A percentile compares a stretch with the other conserved stretches of the same genome.
Conservation (phyloP, 2,797 vertebrate genomes). For the Xyrichtys novacula region DNA sequence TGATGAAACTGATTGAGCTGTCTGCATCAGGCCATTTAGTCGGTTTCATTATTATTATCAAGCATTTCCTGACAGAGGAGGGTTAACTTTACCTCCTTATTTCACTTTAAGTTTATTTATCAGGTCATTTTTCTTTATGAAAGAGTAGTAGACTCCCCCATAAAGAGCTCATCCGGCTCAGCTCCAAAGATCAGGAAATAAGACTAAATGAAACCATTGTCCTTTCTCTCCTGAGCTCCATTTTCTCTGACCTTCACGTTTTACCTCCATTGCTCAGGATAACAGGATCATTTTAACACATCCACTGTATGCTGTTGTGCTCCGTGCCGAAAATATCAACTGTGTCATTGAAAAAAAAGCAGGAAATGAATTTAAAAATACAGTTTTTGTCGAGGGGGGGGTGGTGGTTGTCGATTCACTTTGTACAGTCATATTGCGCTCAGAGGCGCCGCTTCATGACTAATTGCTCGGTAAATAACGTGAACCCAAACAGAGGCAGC, state of each 20-base stretch:
- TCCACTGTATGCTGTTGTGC: not conserved
- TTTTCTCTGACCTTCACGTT: constrained; percentile 36
- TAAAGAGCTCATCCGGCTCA: not conserved
- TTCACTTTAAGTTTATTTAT: too few species aligned
- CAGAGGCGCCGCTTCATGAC: constrained; percentile 24
- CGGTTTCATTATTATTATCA: too few species aligned
- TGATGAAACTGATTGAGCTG: constrained; percentile 20
- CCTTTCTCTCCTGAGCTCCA: constrained; percentile 1
- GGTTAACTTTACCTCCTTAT: too few species aligned
- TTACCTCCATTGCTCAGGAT: not conserved
- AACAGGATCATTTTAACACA: constrained; percentile 16
- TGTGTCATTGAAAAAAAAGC: not conserved
- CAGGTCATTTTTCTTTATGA: too few species aligned
- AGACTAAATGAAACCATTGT: not conserved
- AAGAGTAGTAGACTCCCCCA: too few species aligned
- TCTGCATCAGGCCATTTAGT: constrained; percentile 1
- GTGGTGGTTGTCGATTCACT: constrained; percentile 30
- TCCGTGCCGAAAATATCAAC: constrained; percentile 18
- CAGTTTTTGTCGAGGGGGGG: constrained; percentile 4
- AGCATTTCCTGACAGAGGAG: too few species aligned
- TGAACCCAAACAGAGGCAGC: constrained; percentile 63
- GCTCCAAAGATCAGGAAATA: constrained; percentile 10
- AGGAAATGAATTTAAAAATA: not conserved
- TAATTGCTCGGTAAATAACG: constrained; percentile 62
- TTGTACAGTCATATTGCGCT: constrained; percentile 32